Evolutionary conservation across 2,888 invertebrate genomes (phyloP).

Genomic region (Rhingia campestris): DNA sequence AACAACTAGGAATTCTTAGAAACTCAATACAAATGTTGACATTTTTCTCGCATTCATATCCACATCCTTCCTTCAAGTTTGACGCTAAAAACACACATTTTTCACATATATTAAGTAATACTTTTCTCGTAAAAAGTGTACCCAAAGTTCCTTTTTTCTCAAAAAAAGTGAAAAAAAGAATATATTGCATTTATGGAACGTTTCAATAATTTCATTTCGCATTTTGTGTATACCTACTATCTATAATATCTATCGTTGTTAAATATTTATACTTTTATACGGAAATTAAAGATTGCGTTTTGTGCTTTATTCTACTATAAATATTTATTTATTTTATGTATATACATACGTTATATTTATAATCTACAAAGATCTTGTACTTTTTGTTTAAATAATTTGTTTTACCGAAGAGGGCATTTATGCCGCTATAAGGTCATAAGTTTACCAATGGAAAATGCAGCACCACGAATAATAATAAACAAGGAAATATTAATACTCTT

Average conservation of each 20-base stretch:
- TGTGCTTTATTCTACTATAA: constrained; percentile 26
- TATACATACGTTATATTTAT: constrained; percentile 8
- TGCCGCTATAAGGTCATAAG: neutral
- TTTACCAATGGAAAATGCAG: neutral
- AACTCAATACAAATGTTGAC: neutral
- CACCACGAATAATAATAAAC: neutral
- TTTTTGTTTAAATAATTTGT: neutral
- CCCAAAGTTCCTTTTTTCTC: constrained; percentile 37
- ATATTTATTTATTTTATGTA: constrained; percentile 36
- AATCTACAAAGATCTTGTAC: constrained; percentile 4
- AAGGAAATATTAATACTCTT: neutral
- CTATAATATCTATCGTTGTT: constrained; percentile 39
- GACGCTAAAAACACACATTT: neutral
- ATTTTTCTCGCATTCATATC: neutral
- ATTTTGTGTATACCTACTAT: constrained; percentile 9
- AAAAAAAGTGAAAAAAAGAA: constrained; percentile 18
- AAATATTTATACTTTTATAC: constrained; percentile 52
- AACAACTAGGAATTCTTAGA: neutral
- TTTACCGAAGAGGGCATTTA: neutral
- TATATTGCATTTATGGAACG: constrained; percentile 29
- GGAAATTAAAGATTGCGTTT: constrained; percentile 28
- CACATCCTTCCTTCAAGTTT: neutral
- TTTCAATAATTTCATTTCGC: constrained; percentile 20
- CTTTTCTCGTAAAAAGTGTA: constrained; percentile 10
- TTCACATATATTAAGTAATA: constrained; percentile 5